Conservation (phyloP, 1,140 invertebrate species). For the Orchesella cincta region DNA sequence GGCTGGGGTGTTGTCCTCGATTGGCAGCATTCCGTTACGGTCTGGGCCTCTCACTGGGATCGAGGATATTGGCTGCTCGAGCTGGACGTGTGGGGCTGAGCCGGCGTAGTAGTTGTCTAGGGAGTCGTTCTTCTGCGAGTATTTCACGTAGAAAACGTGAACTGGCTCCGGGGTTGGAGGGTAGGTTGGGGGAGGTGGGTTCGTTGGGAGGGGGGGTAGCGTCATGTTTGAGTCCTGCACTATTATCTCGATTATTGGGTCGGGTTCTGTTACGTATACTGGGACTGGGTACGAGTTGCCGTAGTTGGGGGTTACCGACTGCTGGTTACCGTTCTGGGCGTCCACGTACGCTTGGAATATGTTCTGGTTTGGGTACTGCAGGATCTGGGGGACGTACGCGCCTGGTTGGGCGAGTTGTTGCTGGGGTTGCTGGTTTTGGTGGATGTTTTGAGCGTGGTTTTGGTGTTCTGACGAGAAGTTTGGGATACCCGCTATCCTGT, state of each 20-base stretch:
- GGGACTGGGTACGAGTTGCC: conserved; percentile 3
- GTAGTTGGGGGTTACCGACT: neutral
- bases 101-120: conserved; percentile 51
- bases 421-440: neutral
- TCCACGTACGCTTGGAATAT: neutral
- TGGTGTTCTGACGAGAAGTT: neutral
- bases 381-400: neutral
- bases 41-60: conserved; percentile 63
- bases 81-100: conserved; percentile 67
- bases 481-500: neutral
- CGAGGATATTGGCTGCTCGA: conserved; percentile 74
- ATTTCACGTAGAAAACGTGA: conserved; percentile 86
- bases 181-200: conserved; percentile 55
- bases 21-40: conserved; percentile 56
- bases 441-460: neutral
- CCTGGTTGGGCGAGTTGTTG: neutral
- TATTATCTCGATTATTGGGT: conserved; percentile 87
- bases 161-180: conserved; percentile 68
- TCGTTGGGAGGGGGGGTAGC: conserved; percentile 66
- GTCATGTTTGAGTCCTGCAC: conserved; percentile 84
- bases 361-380: neutral
- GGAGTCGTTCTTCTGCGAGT: conserved; percentile 70
- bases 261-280: conserved; percentile 63
- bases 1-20: conserved; percentile 46
- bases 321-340: too few relatives aligned